phyloP scores from a whole-genome alignment of 2,113 vertebrate genomes.

The Podocnemis expansa region DNA sequence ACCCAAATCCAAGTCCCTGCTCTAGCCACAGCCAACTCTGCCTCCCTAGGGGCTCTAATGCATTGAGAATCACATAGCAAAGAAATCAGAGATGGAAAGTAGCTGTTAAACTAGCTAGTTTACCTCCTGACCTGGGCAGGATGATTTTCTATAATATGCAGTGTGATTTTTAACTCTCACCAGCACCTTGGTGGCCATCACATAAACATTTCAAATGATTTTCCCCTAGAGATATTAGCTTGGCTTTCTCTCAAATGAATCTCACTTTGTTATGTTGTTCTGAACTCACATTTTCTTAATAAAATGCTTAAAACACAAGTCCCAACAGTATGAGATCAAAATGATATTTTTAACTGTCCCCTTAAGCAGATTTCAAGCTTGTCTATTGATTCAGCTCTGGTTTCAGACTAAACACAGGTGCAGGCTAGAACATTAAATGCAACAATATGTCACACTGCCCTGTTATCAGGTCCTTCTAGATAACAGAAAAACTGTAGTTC shows the following conservation, averaged over 20 bases:
- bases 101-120: neutral
- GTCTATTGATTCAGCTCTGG: neutral
- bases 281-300: slow-evolving; percentile 21
- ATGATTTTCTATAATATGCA: neutral
- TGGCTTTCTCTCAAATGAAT: slow-evolving; percentile 34
- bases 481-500: slow-evolving; percentile 27
- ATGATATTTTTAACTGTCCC: neutral
- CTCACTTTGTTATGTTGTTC: slow-evolving; percentile 36
- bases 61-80: neutral
- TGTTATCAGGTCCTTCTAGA: neutral
- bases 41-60: neutral
- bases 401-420: neutral
- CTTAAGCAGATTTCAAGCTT: neutral
- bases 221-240: slow-evolving; percentile 26
- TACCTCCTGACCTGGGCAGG: neutral
- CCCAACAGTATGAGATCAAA: neutral
- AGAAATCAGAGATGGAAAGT: neutral
- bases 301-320: slow-evolving; percentile 17
- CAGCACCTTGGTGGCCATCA: neutral
- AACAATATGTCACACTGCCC: slow-evolving; percentile 42
- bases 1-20: neutral
- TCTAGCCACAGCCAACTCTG: neutral
- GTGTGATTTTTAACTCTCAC: neutral
- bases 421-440: neutral
- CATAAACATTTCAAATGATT: slow-evolving; percentile 11